Conservation (phyloP, 2,113 vertebrate genomes). For the Odontophorus gujanensis region DNA sequence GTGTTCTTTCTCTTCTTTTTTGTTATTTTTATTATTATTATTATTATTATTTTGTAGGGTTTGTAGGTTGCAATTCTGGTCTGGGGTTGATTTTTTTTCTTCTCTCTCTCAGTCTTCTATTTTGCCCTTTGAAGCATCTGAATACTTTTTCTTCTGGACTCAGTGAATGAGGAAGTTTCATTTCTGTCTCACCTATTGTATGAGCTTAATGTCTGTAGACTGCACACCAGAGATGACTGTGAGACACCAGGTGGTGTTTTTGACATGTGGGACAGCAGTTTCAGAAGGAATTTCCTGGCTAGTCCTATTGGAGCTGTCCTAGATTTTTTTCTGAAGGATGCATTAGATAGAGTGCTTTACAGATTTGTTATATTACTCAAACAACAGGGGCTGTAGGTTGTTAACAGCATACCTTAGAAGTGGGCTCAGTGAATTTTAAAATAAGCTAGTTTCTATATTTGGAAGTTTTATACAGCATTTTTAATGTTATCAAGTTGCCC, state of each 20-base stretch:
- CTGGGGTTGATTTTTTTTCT: background rate
- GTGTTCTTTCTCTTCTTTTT: background rate
- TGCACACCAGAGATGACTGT: background rate
- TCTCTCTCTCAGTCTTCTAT: background rate
- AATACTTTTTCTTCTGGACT: background rate
- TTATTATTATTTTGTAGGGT: background rate
- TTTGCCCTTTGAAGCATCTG: background rate
- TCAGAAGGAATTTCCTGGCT: background rate
- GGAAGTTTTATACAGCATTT: background rate
- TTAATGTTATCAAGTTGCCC: background rate
- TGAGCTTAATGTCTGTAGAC: background rate
- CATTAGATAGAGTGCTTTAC: background rate
- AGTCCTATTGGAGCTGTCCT: background rate
- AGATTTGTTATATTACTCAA: background rate
- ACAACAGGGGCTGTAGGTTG: background rate
- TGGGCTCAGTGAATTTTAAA: background rate
- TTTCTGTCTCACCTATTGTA: background rate
- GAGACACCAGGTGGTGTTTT: background rate
- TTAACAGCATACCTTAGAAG: background rate
- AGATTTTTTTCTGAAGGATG: background rate
- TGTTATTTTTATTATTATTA: too few species aligned
- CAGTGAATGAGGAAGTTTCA: background rate
- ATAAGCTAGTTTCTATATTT: background rate
- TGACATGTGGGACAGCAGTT: background rate
- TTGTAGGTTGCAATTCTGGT: background rate